Conservation (phyloP, 2,797 vertebrate genomes). For the Arctocebus calabarensis region DNA sequence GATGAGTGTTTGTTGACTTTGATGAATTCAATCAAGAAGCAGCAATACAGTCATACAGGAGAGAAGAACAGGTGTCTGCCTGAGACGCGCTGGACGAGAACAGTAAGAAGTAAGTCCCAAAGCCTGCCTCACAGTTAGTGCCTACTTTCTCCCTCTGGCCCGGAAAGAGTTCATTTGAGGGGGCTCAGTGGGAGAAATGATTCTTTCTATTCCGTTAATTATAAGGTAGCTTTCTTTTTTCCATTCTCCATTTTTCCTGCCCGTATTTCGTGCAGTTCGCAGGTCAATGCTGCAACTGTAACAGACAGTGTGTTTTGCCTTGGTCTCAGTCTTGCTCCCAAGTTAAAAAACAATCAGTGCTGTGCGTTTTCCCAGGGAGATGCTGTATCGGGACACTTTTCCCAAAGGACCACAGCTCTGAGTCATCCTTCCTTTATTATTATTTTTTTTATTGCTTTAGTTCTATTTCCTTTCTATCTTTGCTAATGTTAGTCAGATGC, state of each 20-base stretch:
- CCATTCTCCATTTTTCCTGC: not conserved
- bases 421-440: conserved; percentile 42
- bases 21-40: not conserved
- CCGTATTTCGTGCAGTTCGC: not conserved
- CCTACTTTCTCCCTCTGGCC: not conserved
- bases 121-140: not conserved
- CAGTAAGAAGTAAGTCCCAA: not conserved
- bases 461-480: conserved; percentile 66
- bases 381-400: conserved; percentile 59
- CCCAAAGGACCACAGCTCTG: conserved; percentile 61
- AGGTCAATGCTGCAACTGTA: not conserved
- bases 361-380: conserved; percentile 59
- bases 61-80: not conserved
- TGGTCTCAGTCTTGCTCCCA: conserved; percentile 10
- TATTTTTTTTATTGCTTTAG: conserved; percentile 42
- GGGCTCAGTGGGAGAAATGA: not conserved
- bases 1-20: not conserved
- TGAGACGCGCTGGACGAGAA: not conserved
- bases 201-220: not conserved
- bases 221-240: not conserved
- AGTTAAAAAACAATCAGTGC: conserved; percentile 42
- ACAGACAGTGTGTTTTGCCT: conserved; percentile 60
- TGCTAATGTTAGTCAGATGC: conserved; percentile 60
- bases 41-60: not conserved
- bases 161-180: not conserved